A percentile compares a stretch with the other conserved stretches of the same genome.
phyloP scores from a whole-genome alignment of 2,797 vertebrate species.

The Pipistrellus pipistrellus region DNA sequence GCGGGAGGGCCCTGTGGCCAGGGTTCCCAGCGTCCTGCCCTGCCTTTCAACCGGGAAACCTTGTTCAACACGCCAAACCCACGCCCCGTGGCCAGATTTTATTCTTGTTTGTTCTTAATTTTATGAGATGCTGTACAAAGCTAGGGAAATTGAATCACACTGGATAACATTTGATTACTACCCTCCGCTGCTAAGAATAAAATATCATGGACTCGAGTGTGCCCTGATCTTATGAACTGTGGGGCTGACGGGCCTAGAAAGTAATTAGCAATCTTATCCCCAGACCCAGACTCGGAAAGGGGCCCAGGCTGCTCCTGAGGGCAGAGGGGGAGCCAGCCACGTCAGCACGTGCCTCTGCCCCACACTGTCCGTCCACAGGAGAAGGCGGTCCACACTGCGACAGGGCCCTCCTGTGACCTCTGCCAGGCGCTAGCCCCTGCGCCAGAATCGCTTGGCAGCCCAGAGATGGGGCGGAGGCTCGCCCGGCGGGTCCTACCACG shows the following conservation, averaged over 20 bases:
- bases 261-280: background rate
- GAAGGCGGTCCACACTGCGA: background rate
- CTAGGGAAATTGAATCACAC: background rate
- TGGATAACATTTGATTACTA: background rate
- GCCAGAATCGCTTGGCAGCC: background rate
- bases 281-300: background rate
- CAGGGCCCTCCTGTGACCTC: background rate
- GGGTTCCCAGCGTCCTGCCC: background rate
- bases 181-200: background rate
- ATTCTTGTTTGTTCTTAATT: background rate
- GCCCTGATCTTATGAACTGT: background rate
- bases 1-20: background rate
- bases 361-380: background rate
- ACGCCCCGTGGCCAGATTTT: background rate
- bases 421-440: background rate
- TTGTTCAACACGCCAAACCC: background rate
- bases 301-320: background rate
- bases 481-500: accelerated
- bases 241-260: background rate
- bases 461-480: background rate
- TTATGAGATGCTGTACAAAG: background rate
- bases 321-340: background rate
- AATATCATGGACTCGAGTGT: background rate
- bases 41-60: background rate
- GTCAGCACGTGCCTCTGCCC: background rate